Base-by-base conservation (phyloP, 2,888 invertebrate species). In the Pocota personata region DNA sequence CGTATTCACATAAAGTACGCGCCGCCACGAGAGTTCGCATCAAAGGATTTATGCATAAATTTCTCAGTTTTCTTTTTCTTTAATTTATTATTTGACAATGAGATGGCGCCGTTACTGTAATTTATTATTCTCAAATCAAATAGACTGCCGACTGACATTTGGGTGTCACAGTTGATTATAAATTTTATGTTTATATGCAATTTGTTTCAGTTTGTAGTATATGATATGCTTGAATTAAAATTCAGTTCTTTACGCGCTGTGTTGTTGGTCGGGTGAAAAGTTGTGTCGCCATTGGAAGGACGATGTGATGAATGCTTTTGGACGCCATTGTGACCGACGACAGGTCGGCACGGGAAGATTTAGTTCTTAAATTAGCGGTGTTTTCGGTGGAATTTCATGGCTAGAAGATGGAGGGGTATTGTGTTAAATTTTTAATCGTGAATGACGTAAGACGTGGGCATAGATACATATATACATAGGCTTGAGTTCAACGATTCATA, bases 11-110 rank as follows among this genome's bases (percentile, higher is more conserved):
- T 58, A 35, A 40, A 55, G 19, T 40, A 27, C 19, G 46, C 60
- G 62, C 43, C 69, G 40, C 40, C 14, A 40, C 40, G 67, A 24
- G 32, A 50, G 43, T 62, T 52, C 52, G 46, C 62, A 27, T 69
- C 62, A 77, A 77, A 77, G 69, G 60, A 50, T 67, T 77, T 48
- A 67, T 67, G 30, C 46, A 67, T 77, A 48, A 50, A 67, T 40
- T 66, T n/a, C 14, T 32, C 8, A 35, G 8, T 32, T 71, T 12
- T 10, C 14, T 24, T 16, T 52, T 43, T 57, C n/a, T 64, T 76
- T 52, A 55, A 67, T 78, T 77, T 52, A 62, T 73, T 67, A 62
- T 73, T 84, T 79, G 72, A 72, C 86, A 82, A 50, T 72, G 43
- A 69, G 77, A 67, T 86, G 82, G 60, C 79, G 79, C 79, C 79